phyloP scores from a whole-genome alignment of 2,888 invertebrate genomes.

The Graphium colonna region DNA sequence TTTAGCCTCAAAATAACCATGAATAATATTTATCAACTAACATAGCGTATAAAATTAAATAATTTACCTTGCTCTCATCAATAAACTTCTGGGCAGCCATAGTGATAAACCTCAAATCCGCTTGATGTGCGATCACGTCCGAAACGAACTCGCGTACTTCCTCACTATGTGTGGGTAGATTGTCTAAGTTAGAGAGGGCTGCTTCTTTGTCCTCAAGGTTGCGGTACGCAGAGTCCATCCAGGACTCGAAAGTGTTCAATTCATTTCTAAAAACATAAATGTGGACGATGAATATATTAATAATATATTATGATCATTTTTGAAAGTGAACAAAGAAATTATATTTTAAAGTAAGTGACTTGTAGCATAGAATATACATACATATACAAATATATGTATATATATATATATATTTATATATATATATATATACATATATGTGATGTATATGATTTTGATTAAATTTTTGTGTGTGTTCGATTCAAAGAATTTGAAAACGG shows the following conservation, averaged over 20 bases:
- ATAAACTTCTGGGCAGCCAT: slow-evolving; percentile 98
- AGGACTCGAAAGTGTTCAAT: slow-evolving; percentile 88
- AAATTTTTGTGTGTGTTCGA: too few relatives aligned
- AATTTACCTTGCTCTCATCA: slow-evolving; percentile 93
- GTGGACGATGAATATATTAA: neutral
- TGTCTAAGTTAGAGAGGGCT: slow-evolving; percentile 87
- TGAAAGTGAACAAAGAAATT: too few relatives aligned
- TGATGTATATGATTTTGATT: too few relatives aligned
- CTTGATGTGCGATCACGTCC: slow-evolving; percentile 97
- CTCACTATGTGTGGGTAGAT: slow-evolving; percentile 85
- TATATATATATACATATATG: too few relatives aligned
- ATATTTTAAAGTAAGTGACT: too few relatives aligned
- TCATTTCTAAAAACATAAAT: slow-evolving; percentile 80
- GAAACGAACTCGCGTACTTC: slow-evolving; percentile 93
- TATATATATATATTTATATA: too few relatives aligned
- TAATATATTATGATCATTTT: neutral
- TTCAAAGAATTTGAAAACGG: too few relatives aligned
- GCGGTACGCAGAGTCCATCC: slow-evolving; percentile 91
- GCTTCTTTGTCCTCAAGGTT: slow-evolving; percentile 92
- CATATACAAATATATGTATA: too few relatives aligned
- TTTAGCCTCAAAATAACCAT: too few relatives aligned
- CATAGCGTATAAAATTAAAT: neutral
- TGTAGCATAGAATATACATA: too few relatives aligned
- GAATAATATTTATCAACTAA: neutral
- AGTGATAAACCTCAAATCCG: slow-evolving; percentile 95